Evolutionary conservation across 2,797 vertebrate species (phyloP), one percentile per base, ranked within the genome.

Genomic region (Alauda arvensis): DNA sequence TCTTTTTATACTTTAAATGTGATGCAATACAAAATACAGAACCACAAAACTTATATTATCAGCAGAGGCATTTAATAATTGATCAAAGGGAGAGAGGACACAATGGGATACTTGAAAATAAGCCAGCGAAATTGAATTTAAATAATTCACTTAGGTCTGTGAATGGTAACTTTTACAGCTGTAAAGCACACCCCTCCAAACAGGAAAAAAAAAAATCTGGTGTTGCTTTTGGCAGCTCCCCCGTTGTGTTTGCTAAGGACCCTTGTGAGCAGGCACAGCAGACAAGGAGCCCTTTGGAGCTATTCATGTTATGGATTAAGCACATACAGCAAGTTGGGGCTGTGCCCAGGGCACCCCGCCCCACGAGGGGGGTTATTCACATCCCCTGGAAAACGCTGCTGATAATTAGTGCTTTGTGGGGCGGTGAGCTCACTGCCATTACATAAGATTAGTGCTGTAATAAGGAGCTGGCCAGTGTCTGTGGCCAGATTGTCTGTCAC

Each of bases 391-490:
- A 96, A 96, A 94, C 69, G 84, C 96, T 95, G 94, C 82, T 94
- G 96, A 96, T 97, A 97, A 97, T 96, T 96, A 95, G 94, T 78
- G 93, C 96, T 97, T 96, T 97, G 95, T 94, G 70, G 68, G 91
- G 92, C 17, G 14, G 94, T 97, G 97, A 97, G 95, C 96, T 97
- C 97, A 96, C 93, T 63, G 71, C 91, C 94, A 93, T 97, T 97
- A 95, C 95, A 93, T 94, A 95, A 96, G 96, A 96, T 97, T 96
- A 96, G 93, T 72, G 77, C 91, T 87, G 92, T 91, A 90, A 96
- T 93, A 94, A 87, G 90, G 91, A 95, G 90, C 96, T 87, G 95
- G 91, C 93, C 89, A 77, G 92, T 91, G 82, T 94, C 94, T 91
- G 86, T 87, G 85, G 91, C 92, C 92, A 95, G 95, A 93, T 94